These are phyloP conservation scores for Hippocampus guttulatus DNA, from an alignment of 2,113 vertebrate species.

Conservation along the genomic window DNA sequence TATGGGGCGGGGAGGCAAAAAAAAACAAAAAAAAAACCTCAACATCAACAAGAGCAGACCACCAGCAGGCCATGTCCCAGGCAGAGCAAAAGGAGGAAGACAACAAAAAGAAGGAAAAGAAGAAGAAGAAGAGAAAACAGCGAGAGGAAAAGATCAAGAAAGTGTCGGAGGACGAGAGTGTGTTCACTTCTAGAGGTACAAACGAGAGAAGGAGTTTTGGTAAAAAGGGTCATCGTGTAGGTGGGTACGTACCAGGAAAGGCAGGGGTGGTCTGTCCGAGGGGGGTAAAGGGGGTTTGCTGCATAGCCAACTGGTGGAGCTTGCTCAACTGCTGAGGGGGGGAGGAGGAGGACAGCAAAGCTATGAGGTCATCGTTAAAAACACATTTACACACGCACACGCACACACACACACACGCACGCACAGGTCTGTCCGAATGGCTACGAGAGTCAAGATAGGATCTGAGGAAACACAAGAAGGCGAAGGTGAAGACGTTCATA, in stretches of 20 bases:
- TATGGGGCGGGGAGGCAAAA: slow-evolving; percentile 6
- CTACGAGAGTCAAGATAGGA: slow-evolving; percentile 71
- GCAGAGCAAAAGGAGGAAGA: slow-evolving; percentile 55
- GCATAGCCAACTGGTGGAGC: slow-evolving; percentile 99
- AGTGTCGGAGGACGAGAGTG: slow-evolving; percentile 64
- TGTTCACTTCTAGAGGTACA: slow-evolving; percentile 81
- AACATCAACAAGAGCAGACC: slow-evolving; percentile 73
- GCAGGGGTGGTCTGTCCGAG: slow-evolving; percentile 99
- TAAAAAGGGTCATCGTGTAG: slow-evolving; percentile 78
- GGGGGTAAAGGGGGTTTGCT: slow-evolving; percentile 99
- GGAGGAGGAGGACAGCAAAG: slow-evolving; percentile 94
- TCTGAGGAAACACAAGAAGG: slow-evolving; percentile 77
- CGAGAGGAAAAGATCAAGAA: slow-evolving; percentile 45
- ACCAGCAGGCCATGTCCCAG: slow-evolving; percentile 75
- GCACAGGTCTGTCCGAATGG: slow-evolving; percentile 61
- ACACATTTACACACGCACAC: slow-evolving; percentile 57
- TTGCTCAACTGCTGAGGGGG: slow-evolving; percentile 99
- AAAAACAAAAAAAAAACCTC: slow-evolving; percentile 50
- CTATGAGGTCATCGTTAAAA: slow-evolving; percentile 97
- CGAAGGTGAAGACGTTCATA: slow-evolving; percentile 55
- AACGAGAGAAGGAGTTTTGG: slow-evolving; percentile 85
- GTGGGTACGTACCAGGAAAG: slow-evolving; percentile 99
- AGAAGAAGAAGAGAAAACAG: slow-evolving; percentile 46
- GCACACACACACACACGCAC: slow-evolving; percentile 51
- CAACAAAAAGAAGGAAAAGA: slow-evolving; percentile 50